These are phyloP conservation scores for Sebastiscus albofasciatus DNA, from an alignment of 2,797 vertebrate genomes.

Conservation along the genomic window DNA sequence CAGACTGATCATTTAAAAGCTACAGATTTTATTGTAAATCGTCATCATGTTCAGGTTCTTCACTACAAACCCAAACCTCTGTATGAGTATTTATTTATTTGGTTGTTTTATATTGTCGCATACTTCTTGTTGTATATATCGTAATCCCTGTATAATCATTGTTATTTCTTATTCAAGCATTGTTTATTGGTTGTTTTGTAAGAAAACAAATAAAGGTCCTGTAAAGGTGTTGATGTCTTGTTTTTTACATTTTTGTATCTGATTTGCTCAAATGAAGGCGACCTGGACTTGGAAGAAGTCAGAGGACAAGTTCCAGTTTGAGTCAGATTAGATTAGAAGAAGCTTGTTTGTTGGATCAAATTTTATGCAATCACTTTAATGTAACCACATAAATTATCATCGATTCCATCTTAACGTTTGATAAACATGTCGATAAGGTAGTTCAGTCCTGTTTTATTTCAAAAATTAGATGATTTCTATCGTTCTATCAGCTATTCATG, in stretches of 20 bases:
- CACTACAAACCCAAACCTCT: conserved; percentile 19
- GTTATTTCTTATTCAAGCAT: conserved; percentile 44
- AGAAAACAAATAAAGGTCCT: conserved; percentile 65
- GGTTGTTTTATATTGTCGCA: conserved; percentile 64
- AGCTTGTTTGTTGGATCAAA: no score
- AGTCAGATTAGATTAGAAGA: no score
- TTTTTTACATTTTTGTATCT: neutral
- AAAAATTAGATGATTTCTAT: no score
- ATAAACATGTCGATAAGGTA: no score
- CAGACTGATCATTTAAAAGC: neutral
- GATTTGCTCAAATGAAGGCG: neutral
- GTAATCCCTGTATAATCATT: conserved; percentile 48
- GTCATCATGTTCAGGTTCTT: conserved; percentile 2
- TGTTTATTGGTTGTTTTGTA: conserved; percentile 61
- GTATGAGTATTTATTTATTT: conserved; percentile 76
- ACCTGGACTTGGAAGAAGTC: neutral
- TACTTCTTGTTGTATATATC: conserved; percentile 72
- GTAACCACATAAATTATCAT: no score
- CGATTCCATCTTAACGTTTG: no score
- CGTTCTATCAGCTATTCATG: no score
- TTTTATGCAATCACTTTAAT: no score
- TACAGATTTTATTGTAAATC: neutral
- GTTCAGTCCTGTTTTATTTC: no score
- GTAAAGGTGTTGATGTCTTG: neutral
- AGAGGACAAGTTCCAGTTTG: no score